These are phyloP conservation scores for Micrastur ruficollis DNA, from an alignment of 2,797 vertebrate species.

Conservation along the genomic window DNA sequence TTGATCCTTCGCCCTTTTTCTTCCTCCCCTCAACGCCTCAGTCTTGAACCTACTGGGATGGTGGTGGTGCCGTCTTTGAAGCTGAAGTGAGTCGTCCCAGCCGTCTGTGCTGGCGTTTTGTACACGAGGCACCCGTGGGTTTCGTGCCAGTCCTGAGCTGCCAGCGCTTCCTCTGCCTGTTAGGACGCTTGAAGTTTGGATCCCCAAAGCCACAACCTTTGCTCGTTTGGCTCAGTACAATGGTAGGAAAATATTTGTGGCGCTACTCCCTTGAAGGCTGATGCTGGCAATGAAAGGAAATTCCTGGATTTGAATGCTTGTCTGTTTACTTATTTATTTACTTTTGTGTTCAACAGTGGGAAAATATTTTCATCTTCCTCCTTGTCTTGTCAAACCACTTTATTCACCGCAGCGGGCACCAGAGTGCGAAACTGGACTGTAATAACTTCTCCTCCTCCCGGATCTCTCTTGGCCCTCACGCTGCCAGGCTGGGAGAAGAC, in stretches of 20 bases:
- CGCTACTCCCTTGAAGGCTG: constrained; percentile 35
- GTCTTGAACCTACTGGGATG: not conserved
- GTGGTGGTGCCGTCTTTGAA: not conserved
- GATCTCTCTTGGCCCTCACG: not conserved
- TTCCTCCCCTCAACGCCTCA: not conserved
- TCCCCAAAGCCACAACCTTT: constrained; percentile 3
- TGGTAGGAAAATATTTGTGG: constrained; percentile 21
- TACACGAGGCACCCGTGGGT: not conserved
- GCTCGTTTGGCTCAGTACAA: not conserved
- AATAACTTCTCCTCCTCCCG: not conserved
- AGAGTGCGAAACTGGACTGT: not conserved
- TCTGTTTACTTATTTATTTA: constrained; percentile 52
- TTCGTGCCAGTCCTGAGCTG: not conserved
- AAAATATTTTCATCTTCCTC: constrained; percentile 45
- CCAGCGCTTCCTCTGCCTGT: not conserved
- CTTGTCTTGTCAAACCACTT: constrained; percentile 44
- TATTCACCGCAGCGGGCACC: not conserved
- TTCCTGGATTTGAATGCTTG: constrained; percentile 34
- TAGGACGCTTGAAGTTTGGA: not conserved
- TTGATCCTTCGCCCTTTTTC: not conserved
- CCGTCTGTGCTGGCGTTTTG: not conserved
- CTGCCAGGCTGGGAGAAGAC: not conserved
- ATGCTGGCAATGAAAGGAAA: constrained; percentile 21
- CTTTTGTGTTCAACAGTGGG: constrained; percentile 28
- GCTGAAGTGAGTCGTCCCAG: not conserved